Base-by-base conservation (phyloP, 2,797 vertebrate genomes). In the Xiphophorus birchmanni region DNA sequence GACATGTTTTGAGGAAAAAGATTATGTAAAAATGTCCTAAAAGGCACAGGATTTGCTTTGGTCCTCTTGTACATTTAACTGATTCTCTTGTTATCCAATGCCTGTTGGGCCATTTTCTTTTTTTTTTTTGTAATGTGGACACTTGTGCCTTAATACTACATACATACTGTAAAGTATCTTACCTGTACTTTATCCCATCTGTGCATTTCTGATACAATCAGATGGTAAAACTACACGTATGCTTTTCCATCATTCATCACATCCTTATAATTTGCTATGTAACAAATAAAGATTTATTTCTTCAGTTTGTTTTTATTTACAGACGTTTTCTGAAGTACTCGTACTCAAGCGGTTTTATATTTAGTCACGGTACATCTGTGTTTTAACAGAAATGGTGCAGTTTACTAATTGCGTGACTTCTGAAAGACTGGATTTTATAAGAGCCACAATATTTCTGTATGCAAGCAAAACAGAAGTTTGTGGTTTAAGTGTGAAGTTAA, bases 211-310 rank as follows among this genome's bases (percentile, higher is more conserved):
- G 84, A 84, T 90, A 82, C 90, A 71, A 88, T 81, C 18, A 75
- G 78, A 18, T 48, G 58, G 48, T 75, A 63, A 75, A 73, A 72
- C 80, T 67, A 80, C 9, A 69, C 80, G 73, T 79, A 65, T 54
- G 48, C 48, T 79, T 56, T 76, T 86, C 74, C 75, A 58, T 77
- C 84, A 35, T 74, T 73, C 75, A 63, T 77, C 84, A 40, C 75
- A 76, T 54, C 60, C 65, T 83, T 73, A 88, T 81, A 89, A 88
- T 77, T 80, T 93, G 84, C 87, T 47, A 77, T 91, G 86, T 93
- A 91, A 89, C 79, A 90, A 95, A 94, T 94, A 94, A 93, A 93
- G 79, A 91, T 93, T 92, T 93, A 92, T 94, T 95, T 95, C 93
- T 93, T 91, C 90, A 84, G 47, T 35, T 76, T 67, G 47, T 72